Evolutionary conservation across 2,888 invertebrate genomes (phyloP).

Genomic region (Scaptomyza reducta): DNA sequence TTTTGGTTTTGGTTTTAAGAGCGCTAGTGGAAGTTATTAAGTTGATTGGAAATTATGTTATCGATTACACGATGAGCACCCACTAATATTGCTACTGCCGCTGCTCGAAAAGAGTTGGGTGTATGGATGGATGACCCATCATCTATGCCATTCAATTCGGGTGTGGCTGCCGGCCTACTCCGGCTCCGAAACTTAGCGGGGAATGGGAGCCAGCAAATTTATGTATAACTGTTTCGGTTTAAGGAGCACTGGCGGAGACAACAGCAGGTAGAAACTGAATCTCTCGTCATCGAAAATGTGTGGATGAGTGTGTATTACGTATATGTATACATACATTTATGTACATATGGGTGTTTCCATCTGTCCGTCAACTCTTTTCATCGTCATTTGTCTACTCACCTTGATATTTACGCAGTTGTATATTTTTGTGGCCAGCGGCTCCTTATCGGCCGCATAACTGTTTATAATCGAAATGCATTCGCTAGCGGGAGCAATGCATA

Average conservation of each 20-base stretch:
- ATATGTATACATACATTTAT: conserved; percentile 1
- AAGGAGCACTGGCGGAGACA: conserved; percentile 10
- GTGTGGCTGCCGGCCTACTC: conserved; percentile 46
- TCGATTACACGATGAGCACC: conserved; percentile 41
- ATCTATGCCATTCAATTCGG: conserved; percentile 31
- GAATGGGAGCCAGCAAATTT: conserved; percentile 41
- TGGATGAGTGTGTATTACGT: conserved; percentile 42
- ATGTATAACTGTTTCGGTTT: conserved; percentile 53
- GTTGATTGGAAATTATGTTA: conserved; percentile 38
- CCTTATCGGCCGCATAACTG: conserved; percentile 84
- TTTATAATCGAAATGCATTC: conserved; percentile 85
- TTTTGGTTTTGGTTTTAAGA: conserved; percentile 4
- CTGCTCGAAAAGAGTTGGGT: conserved; percentile 14
- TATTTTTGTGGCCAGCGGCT: conserved; percentile 84
- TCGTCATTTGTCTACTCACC: conserved; percentile 74
- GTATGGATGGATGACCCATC: conserved; percentile 34
- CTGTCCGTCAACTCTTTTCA: conserved; percentile 14
- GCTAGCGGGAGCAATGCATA: conserved; percentile 84
- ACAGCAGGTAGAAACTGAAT: conserved; percentile 44
- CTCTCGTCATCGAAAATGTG: conserved; percentile 17
- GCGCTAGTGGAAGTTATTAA: conserved; percentile 21
- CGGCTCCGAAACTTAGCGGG: conserved; percentile 1
- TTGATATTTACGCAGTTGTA: conserved; percentile 84
- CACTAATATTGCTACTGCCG: conserved; percentile 2
- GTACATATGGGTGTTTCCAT: not conserved